Base-by-base conservation (phyloP, 2,797 vertebrate genomes). In the Hirundo rustica region DNA sequence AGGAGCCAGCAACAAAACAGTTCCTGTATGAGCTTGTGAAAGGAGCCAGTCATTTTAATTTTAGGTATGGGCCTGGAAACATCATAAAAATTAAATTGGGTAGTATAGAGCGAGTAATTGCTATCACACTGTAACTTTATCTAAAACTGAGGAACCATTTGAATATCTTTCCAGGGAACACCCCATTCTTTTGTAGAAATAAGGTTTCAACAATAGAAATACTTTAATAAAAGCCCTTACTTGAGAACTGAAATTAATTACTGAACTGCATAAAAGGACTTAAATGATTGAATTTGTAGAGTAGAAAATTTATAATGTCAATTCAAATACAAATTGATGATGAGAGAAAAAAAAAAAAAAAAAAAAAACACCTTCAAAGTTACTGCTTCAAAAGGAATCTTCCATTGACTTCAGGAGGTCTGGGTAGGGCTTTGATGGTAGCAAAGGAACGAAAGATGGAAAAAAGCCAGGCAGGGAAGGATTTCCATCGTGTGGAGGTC, bases 161-260 rank as follows among this genome's bases (percentile, higher is more conserved):
- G 79, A 88, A 71, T 81, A 70, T 38, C 13, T 88, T 91, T 47
- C 22, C 34, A 65, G 34, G 72, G 55, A 82, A 40, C 13, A 38
- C 15, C 14, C 36, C 34, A 79, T 81, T 92, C 54, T 91, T 91
- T 47, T 80, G 50, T 58, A 76, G 61, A 88, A 85, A 78, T 22
- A 77, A 25, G 10, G 19, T 64, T 91, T 92, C 64, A 79, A 78
- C 44, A 81, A 55, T 38, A 55, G 64, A 47, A 89, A 78, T 38
- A 48, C 22, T 90, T 80, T 85, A 76, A 90, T 88, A 57, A 84
- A 91, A 75, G 15, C 60, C 51, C 15, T 76, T 78, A 71, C 3
- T 4, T 84, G 50, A 76, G 64, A 85, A 79, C 2, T 48, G 47
- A 87, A 94, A 73, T 94, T 86, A 92, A 93, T 95, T 96, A 78